Evolutionary conservation across 2,888 invertebrate genomes (phyloP), one percentile per base, ranked within the genome.

Genomic region (Parnassius orleans): DNA sequence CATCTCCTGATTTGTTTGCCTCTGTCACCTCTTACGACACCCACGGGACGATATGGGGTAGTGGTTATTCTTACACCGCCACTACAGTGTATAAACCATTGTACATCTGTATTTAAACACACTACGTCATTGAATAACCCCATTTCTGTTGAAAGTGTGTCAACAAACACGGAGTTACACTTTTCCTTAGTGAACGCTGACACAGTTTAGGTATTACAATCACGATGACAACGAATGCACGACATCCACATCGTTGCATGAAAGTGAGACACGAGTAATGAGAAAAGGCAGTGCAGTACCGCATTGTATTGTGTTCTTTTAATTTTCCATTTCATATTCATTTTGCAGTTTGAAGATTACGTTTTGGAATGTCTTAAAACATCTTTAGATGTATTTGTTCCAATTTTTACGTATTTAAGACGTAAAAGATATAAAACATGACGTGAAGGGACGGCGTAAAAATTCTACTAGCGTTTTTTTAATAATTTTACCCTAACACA

Each of bases 91-190:
- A 19, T 2, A 19, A 19, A 2, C 33, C 5, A 33, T 7, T 33
- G 33, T 33, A 7, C 5, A 33, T 33, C 7, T 5, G 33, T 33
- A 3, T 33, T 47, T 47, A 33, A 51, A 14, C 44, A 50, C 57
- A 41, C 57, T 54, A 48, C 53, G 53, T 51, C 53, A 47, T 53
- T 52, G 53, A 14, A 53, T 41, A 53, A 33, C 50, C 57, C 42
- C 61, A 48, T 43, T 62, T 62, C 57, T 57, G 57, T 62, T 33
- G 62, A 53, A 62, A 53, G 57, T 62, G 24, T 62, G 62, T 57
- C 62, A 62, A 48, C 57, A 41, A 53, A 57, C 57, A 57, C 24
- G 19, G 46, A 50, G 57, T 44, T 43, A 55, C 60, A 60, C 60
- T 53, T 47, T 43, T 54, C n/a, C 48, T 52, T 57, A 41, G 47